Evolutionary conservation across 2,113 vertebrate genomes (phyloP), one percentile per base, ranked within the genome.

Genomic region (Heterotis niloticus): DNA sequence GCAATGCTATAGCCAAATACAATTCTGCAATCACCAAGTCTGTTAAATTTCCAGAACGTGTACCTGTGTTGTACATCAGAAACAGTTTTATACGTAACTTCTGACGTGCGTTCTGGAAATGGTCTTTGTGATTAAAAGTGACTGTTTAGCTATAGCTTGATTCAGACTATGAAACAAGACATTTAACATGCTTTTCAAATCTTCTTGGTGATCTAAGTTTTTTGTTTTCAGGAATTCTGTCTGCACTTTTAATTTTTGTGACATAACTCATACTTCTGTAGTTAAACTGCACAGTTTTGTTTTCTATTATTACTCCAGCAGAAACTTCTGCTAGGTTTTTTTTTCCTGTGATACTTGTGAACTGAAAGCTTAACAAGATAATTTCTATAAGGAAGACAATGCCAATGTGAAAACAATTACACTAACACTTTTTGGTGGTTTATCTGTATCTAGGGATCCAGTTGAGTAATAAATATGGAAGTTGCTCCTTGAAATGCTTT

Each of bases 261-360:
- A 76, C 68, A 82, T 57, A 64, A 64, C 78, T 80, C 82, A 75
- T 91, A 87, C 84, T 87, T 92, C 91, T 90, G 92, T 90, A 90
- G 87, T 93, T 93, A 85, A 90, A 88, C 90, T 89, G 85, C 90
- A 88, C 86, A 90, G 91, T 90, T 84, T 90, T 85, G 89, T 90
- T 90, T 88, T 86, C 92, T 91, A 92, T 90, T 64, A 81, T 90
- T 91, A 90, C 90, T 88, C 90, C 90, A 91, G 91, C 92, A 90
- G 89, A 84, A 87, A 82, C 44, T 44, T n/a, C 52, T 20, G n/a
- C 14, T 72, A 14, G 90, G 90, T 90, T 91, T 88, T 90, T 88
- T 52, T 86, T 93, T 93, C 94, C 93, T 92, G 93, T 93, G 93
- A 94, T 94, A 93, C 90, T 91, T 91, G 91, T 91, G 90, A 93